A percentile compares a stretch with the other conserved stretches of the same genome.
phyloP scores from a whole-genome alignment of 2,888 invertebrate species.

The Drosophila dives region DNA sequence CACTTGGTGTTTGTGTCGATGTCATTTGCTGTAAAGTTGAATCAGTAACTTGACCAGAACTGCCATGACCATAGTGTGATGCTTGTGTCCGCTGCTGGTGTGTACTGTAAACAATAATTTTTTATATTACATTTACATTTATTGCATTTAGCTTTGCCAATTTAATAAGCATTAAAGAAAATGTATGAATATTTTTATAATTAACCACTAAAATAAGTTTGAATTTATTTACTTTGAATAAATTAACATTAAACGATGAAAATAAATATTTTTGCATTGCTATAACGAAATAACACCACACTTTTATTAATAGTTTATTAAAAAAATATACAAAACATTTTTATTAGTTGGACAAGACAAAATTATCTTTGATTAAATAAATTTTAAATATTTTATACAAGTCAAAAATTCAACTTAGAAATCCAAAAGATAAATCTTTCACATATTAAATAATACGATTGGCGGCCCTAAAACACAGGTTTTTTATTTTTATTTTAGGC shows the following conservation, averaged over 20 bases:
- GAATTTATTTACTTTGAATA: not conserved
- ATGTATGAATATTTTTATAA: not conserved
- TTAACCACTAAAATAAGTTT: not conserved
- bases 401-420: not conserved
- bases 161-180: not conserved
- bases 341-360: not conserved
- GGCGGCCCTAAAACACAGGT: not conserved
- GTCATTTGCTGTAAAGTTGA: constrained; percentile 41
- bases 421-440: not conserved
- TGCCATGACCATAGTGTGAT: constrained; percentile 54
- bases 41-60: constrained; percentile 31
- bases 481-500: not conserved
- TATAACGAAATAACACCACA: not conserved
- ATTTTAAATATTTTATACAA: not conserved
- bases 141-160: not conserved
- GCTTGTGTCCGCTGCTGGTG: constrained; percentile 55
- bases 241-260: not conserved
- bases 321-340: not conserved
- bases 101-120: constrained; percentile 22
- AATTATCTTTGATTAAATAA: not conserved
- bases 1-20: constrained; percentile 28
- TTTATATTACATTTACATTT: not conserved
- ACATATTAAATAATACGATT: not conserved
- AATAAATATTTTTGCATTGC: not conserved
- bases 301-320: not conserved